Evolutionary conservation across 1,140 invertebrate genomes (phyloP).

Genomic region (Trichonephila inaurata): DNA sequence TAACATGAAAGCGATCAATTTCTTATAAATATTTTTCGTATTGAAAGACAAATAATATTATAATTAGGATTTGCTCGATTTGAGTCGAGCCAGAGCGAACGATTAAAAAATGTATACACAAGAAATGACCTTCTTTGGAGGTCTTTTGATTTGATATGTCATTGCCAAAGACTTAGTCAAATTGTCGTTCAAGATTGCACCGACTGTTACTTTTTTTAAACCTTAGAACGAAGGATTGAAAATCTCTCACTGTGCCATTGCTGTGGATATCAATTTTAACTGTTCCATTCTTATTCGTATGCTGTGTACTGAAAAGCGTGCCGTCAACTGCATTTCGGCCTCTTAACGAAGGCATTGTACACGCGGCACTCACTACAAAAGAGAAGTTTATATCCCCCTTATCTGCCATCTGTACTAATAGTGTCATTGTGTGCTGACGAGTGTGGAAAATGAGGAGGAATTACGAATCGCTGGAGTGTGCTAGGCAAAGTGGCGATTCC

Average conservation of each 20-base stretch:
- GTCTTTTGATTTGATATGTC: no score
- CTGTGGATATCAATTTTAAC: not conserved
- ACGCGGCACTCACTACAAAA: constrained; percentile 41
- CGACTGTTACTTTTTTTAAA: no score
- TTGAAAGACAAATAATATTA: no score
- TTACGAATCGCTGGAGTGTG: constrained; percentile 70
- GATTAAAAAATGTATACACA: no score
- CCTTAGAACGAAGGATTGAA: not conserved
- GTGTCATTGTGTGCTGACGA: constrained; percentile 67
- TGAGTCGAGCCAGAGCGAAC: no score
- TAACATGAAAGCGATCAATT: no score
- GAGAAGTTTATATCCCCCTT: constrained; percentile 39
- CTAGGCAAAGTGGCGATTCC: not conserved
- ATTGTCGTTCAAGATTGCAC: no score
- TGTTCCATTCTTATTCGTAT: constrained; percentile 15
- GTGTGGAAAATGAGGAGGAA: constrained; percentile 72
- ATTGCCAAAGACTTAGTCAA: no score
- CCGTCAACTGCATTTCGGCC: not conserved
- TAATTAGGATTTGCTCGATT: no score
- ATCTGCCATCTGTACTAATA: constrained; percentile 70
- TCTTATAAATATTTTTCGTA: no score
- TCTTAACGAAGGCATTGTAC: not conserved
- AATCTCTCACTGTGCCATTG: not conserved
- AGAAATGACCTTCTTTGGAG: no score
- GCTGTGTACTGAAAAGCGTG: not conserved